phyloP scores from a whole-genome alignment of 2,113 vertebrate species.

The Pteruthius melanotis region DNA sequence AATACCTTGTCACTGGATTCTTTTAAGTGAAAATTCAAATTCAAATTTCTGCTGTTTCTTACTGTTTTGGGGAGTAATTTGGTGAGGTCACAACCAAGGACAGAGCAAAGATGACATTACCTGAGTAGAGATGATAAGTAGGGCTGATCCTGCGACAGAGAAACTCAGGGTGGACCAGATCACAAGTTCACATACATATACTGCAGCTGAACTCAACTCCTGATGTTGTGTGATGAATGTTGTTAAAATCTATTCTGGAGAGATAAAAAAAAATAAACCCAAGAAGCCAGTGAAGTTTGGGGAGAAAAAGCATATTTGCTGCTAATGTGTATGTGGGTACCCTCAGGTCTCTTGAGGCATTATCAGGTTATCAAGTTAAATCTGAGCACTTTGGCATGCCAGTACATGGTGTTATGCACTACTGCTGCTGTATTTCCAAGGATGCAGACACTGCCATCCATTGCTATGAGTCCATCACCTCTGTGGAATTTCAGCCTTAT shows the following conservation, averaged over 20 bases:
- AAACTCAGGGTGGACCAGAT: background rate
- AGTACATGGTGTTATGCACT: background rate
- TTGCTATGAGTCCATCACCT: background rate
- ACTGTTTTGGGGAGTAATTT: background rate
- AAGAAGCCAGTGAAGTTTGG: background rate
- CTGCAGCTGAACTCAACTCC: background rate
- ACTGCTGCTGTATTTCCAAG: background rate
- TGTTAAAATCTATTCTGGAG: background rate
- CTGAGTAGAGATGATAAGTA: background rate
- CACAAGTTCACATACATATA: background rate
- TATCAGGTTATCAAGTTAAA: background rate
- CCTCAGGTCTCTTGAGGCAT: background rate
- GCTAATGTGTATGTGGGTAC: background rate
- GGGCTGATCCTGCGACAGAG: background rate
- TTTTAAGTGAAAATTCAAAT: background rate
- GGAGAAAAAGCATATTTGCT: background rate
- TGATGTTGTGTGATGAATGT: background rate
- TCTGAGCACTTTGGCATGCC: background rate
- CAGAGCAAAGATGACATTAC: background rate
- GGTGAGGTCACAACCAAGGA: background rate
- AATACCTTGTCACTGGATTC: background rate
- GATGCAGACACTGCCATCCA: background rate
- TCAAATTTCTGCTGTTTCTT: background rate
- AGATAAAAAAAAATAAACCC: background rate
- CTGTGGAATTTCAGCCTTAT: background rate